These are phyloP conservation scores for Onychomys torridus DNA, from an alignment of 2,797 vertebrate species.

Conservation along the genomic window DNA sequence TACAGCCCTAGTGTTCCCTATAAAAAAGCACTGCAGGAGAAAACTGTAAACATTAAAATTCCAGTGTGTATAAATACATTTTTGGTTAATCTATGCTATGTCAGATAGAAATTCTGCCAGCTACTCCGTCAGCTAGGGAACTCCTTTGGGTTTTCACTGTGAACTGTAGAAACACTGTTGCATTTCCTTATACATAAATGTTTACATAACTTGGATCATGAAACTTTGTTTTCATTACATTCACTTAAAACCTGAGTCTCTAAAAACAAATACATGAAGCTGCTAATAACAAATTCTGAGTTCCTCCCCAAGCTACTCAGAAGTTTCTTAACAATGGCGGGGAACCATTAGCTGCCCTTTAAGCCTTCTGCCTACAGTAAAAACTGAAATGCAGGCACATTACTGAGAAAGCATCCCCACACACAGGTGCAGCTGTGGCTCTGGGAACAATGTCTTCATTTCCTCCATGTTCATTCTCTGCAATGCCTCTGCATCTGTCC, in stretches of 20 bases:
- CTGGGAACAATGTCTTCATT: conserved; percentile 50
- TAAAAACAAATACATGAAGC: conserved; percentile 80
- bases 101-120: conserved; percentile 79
- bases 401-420: conserved; percentile 41
- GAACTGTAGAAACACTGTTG: conserved; percentile 65
- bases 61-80: conserved; percentile 81
- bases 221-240: conserved; percentile 82
- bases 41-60: conserved; percentile 83
- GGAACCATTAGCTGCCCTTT: conserved; percentile 55
- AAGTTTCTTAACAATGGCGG: conserved; percentile 69
- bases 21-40: conserved; percentile 72
- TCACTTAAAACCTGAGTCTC: conserved; percentile 77
- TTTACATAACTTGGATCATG: conserved; percentile 77
- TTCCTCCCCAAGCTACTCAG: conserved; percentile 74
- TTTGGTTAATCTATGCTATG: conserved; percentile 80
- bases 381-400: conserved; percentile 61
- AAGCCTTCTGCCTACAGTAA: conserved; percentile 41
- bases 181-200: conserved; percentile 47
- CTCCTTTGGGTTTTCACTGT: conserved; percentile 52
- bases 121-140: conserved; percentile 72
- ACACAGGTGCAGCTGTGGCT: conserved; percentile 38
- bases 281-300: conserved; percentile 78
- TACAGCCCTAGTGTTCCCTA: conserved; percentile 63
- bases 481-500: conserved; percentile 58
- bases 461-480: conserved; percentile 30